Conservation (phyloP, 2,888 invertebrate genomes). For the Ichneumon xanthorius region DNA sequence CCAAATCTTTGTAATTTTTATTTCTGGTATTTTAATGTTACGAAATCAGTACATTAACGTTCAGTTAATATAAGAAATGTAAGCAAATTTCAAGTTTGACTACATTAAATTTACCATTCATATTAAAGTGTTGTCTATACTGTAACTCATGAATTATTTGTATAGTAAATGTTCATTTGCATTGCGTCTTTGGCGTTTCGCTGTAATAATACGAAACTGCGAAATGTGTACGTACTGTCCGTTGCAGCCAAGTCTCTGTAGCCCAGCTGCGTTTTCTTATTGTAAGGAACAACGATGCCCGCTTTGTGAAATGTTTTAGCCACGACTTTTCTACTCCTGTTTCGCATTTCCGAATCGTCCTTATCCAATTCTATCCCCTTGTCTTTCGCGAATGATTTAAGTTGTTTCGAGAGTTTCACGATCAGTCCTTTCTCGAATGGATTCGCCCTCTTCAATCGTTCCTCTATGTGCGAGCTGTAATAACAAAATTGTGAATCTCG, state of each 20-base stretch:
- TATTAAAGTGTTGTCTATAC: no score
- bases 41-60: no score
- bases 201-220: slow-evolving; percentile 3
- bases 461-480: slow-evolving; percentile 86
- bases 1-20: no score
- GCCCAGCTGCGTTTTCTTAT: slow-evolving; percentile 93
- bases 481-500: neutral
- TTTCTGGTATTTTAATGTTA: no score
- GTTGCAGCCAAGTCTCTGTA: slow-evolving; percentile 92
- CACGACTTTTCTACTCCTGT: slow-evolving; percentile 88
- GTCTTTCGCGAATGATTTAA: slow-evolving; percentile 88
- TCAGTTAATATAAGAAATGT: no score
- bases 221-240: slow-evolving; percentile 85
- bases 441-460: slow-evolving; percentile 81
- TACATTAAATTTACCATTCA: no score
- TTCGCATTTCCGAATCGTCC: slow-evolving; percentile 87
- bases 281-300: slow-evolving; percentile 94
- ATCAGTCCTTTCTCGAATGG: slow-evolving; percentile 89
- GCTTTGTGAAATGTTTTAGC: slow-evolving; percentile 92
- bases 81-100: no score
- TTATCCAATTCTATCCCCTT: slow-evolving; percentile 87
- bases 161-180: neutral
- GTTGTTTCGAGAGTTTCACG: slow-evolving; percentile 87
- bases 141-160: no score
- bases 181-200: neutral